Percentiles rank a stretch among this genome's conserved stretches.
Conservation (phyloP, 1,140 invertebrate genomes). For the Oryzaephilus surinamensis region DNA sequence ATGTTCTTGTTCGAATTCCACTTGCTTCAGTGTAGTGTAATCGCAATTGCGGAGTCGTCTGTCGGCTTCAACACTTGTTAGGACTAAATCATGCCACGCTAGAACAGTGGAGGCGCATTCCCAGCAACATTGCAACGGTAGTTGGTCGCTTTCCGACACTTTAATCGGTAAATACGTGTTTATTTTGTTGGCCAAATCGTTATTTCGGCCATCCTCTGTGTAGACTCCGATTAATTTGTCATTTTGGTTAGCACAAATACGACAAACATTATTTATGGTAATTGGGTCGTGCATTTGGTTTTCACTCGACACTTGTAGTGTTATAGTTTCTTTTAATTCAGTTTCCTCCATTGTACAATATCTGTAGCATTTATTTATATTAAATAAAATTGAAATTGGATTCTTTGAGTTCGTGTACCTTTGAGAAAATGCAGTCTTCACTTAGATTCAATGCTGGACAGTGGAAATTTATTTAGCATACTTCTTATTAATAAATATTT, state of each 20-base stretch:
- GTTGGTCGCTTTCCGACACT: slow-evolving; percentile 42
- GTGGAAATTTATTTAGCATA: no score
- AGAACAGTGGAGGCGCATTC: slow-evolving; percentile 50
- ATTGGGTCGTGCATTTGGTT: no score
- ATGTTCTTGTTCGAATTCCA: background rate
- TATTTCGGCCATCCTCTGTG: slow-evolving; percentile 39
- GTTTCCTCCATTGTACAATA: no score
- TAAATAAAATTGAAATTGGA: no score
- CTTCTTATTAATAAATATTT: no score
- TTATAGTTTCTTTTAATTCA: no score
- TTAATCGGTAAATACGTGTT: slow-evolving; percentile 43
- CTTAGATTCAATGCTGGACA: no score
- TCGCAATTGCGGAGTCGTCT: slow-evolving; percentile 32
- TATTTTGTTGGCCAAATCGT: slow-evolving; percentile 42
- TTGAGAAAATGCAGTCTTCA: no score
- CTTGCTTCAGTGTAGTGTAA: background rate
- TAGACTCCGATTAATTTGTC: slow-evolving; percentile 44
- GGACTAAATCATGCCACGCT: slow-evolving; percentile 50
- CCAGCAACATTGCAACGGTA: slow-evolving; percentile 51
- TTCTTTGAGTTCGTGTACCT: no score
- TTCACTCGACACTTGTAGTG: no score
- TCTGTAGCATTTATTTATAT: no score
- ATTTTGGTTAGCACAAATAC: slow-evolving; percentile 42
- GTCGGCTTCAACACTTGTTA: slow-evolving; percentile 46
- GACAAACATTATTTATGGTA: no score